Evolutionary conservation across 2,888 invertebrate species (phyloP), one percentile per base, ranked within the genome.

Genomic region (Amphiduros pacificus): DNA sequence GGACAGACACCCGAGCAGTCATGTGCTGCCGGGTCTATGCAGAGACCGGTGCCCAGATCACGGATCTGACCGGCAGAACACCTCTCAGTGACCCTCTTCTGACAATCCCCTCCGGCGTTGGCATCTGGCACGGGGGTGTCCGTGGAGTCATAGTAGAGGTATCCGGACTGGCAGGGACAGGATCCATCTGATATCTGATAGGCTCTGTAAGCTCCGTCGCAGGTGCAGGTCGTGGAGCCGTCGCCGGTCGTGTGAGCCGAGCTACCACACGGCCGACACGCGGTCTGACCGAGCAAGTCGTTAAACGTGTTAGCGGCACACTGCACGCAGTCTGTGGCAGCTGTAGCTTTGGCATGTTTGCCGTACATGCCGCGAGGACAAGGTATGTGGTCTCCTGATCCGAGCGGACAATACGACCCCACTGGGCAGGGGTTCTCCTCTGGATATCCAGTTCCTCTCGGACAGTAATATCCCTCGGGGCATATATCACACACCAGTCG

Each of bases 391-490:
- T 17, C 14, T 2, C 49, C 59, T 5, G 77, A 73, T 4, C 73
- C 74, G 1, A 59, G 58, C 6, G 79, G 79, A 55, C 71, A 71
- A 52, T 71, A 71, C 41, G 32, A 62, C 6, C 69, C 68, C 31
- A 40, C 55, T 17, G 62, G 62, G 55, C 68, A 68, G 20, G 60
- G 62, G 31, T 64, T 61, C 26, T 52, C 41, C 26, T 58, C 57
- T 17, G 62, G 62, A 44, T 48, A 53, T 1, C 73, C 72, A 1
- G 76, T 76, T 9, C 76, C 78, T 26, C 56, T 72, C 1, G 79
- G 79, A 61, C 80, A 80, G 70, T 77, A 80, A 66, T 74, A 80
- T 5, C 80, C 80, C 17, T 73, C 73, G 5, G 79, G 79, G 57
- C 80, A 80, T 0, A 71, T 62, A 28, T 71, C 66, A 61, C 80